Percentiles rank a stretch among this genome's conserved stretches.
These are phyloP conservation scores for Eupithecia centaureata DNA, from an alignment of 2,888 invertebrate genomes.

Conservation along the genomic window DNA sequence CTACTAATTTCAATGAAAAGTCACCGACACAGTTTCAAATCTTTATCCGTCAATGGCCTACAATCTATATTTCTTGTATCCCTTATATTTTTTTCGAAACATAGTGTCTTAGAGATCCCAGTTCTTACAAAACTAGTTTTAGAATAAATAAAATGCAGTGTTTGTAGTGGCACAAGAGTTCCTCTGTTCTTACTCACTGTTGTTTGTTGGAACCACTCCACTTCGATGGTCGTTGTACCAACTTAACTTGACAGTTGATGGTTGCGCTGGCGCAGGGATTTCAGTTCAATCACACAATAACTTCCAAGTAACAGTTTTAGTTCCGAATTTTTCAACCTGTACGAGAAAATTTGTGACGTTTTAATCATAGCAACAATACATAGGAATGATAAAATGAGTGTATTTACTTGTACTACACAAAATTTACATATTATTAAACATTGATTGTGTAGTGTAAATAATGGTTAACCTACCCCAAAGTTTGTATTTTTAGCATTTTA, in stretches of 20 bases:
- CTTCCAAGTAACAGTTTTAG: not conserved
- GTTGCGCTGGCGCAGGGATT: not conserved
- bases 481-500: not conserved
- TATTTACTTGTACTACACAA: not conserved
- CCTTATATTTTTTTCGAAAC: not conserved
- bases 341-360: not conserved
- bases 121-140: not conserved
- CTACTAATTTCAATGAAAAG: not conserved
- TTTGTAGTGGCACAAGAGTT: constrained; percentile 40
- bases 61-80: not conserved
- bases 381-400: not conserved
- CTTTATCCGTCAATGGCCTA: not conserved
- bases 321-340: not conserved
- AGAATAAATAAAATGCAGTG: constrained; percentile 41
- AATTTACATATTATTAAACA: not conserved
- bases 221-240: constrained; percentile 66
- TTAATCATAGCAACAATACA: not conserved
- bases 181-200: constrained; percentile 57
- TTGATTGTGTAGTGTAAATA: not conserved
- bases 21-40: not conserved
- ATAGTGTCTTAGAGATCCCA: constrained; percentile 1
- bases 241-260: not conserved
- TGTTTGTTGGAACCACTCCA: constrained; percentile 79
- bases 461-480: not conserved
- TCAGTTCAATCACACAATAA: not conserved